Conservation (phyloP, 2,888 invertebrate species). For the Cosmorhoe ocellata region DNA sequence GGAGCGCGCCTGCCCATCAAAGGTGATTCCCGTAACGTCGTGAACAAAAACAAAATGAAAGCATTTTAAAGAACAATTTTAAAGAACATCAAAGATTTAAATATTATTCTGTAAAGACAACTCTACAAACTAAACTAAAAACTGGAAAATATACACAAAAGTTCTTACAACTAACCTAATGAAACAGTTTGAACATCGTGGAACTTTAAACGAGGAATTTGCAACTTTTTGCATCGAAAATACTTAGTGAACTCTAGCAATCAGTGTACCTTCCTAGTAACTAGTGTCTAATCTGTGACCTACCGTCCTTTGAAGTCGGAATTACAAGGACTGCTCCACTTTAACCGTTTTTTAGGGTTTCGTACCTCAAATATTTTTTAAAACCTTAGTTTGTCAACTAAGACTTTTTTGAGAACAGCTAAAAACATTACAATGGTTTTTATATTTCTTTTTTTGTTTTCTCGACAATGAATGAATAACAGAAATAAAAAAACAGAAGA, state of each 20-base stretch:
- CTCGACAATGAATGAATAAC: no score
- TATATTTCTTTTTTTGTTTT: no score
- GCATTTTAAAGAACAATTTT: no score
- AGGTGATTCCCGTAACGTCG: no score
- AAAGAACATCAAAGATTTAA: not conserved
- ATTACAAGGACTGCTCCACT: constrained; percentile 23
- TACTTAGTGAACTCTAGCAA: constrained; percentile 28
- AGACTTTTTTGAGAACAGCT: no score
- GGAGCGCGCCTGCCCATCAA: no score
- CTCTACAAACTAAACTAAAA: not conserved
- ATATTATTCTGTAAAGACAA: not conserved
- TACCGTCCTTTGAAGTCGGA: constrained; percentile 28
- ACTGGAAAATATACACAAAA: constrained; percentile 4
- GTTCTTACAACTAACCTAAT: constrained; percentile 10
- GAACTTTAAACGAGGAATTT: constrained; percentile 12
- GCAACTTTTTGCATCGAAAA: constrained; percentile 25
- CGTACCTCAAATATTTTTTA: no score
- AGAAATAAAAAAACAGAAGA: no score
- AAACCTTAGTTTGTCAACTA: no score
- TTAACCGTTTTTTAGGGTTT: constrained; percentile 11
- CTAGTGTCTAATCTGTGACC: constrained; percentile 10
- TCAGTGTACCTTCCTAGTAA: constrained; percentile 19
- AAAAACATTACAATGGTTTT: no score
- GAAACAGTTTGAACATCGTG: constrained; percentile 29
- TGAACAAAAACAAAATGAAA: no score